Conservation (phyloP, 1,140 invertebrate species). For the Polypedilum pembai region DNA sequence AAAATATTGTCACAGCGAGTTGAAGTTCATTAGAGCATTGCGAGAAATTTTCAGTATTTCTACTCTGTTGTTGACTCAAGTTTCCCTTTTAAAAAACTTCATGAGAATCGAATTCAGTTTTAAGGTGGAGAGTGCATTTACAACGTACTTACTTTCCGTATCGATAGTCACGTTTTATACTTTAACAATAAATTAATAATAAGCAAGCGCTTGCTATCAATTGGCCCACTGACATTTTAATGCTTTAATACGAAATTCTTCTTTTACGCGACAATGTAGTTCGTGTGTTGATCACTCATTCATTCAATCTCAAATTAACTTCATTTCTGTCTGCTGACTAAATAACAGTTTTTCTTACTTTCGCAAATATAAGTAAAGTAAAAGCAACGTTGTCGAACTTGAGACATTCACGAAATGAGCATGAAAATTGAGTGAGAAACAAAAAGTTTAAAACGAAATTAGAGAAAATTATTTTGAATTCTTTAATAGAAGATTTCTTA, state of each 20-base stretch:
- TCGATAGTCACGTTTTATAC: background rate
- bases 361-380: too few species aligned
- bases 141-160: background rate
- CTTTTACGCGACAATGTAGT: background rate
- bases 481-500: too few species aligned
- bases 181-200: background rate
- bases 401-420: too few species aligned
- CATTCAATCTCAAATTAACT: too few species aligned
- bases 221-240: conserved; percentile 11
- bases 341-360: too few species aligned
- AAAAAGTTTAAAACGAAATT: too few species aligned
- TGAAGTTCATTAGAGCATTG: conserved; percentile 24
- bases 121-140: background rate
- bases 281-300: background rate
- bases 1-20: background rate
- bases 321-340: too few species aligned
- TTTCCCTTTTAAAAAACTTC: background rate
- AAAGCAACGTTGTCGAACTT: too few species aligned
- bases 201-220: background rate
- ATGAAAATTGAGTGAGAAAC: too few species aligned
- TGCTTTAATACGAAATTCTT: background rate
- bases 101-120: background rate
- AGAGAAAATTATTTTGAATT: too few species aligned
- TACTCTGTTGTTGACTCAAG: too few species aligned
- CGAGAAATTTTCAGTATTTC: background rate